Base-by-base conservation (phyloP, 2,888 invertebrate species). In the Lasioglossum vierecki region DNA sequence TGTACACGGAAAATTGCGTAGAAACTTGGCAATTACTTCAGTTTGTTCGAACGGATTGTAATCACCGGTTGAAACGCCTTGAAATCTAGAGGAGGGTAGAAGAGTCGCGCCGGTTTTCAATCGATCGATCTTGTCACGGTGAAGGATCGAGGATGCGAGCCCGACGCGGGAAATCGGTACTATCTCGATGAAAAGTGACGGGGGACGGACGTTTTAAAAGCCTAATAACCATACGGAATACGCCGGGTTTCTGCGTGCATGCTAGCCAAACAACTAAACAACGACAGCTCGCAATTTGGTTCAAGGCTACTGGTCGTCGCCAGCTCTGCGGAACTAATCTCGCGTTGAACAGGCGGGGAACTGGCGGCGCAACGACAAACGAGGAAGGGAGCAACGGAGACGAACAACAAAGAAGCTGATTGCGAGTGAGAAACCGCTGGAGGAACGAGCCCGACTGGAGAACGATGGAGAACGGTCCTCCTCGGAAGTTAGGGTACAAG, bases 261-360 rank as follows among this genome's bases (percentile, higher is more conserved):
- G 87, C 88, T 79, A 83, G 89, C 90, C 91, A 91, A 92, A 90
- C 91, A 92, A 91, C 92, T 92, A 92, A 92, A 91, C 92, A 92
- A 92, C 90, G 85, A 85, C 88, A 89, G 88, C 84, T 91, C 90
- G 92, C 91, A 93, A 90, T 90, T 90, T 90, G 86, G 90, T 90
- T 90, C 90, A 90, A 90, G 90, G 90, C 82, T 82, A 68, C 44
- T 26, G 66, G 71, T 79, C 81, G 82, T 86, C 88, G 88, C 86
- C 87, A 75, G 79, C 78, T 85, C 84, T 76, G 84, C 80, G 89
- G 88, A 89, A 89, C 88, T 89, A 89, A 89, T 89, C 88, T 84
- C 85, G 80, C 83, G 89, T 89, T 89, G 89, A 74, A 71, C 35
- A 66, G 79, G 66, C 76, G 76, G 77, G 76, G 60, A 66, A 63